A percentile compares a stretch with the other conserved stretches of the same genome.
phyloP scores from a whole-genome alignment of 1,140 invertebrate species.

The Potamilus streckersoni region DNA sequence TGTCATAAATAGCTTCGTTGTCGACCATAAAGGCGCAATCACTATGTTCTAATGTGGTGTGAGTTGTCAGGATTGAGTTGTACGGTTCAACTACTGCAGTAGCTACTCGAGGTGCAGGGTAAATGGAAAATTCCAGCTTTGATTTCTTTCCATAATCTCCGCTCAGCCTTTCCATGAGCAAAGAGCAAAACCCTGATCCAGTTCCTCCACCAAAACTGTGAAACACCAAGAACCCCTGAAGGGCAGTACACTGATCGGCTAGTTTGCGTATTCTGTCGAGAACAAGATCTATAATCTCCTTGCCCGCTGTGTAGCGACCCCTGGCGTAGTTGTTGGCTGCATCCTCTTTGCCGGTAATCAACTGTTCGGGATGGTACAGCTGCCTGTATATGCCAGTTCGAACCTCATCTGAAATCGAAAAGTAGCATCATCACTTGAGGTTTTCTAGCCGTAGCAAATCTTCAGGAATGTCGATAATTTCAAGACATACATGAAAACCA shows the following conservation, averaged over 20 bases:
- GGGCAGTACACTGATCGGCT: slow-evolving; percentile 47
- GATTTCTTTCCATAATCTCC: slow-evolving; percentile 84
- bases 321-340: slow-evolving; percentile 74
- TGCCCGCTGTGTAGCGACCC: slow-evolving; percentile 67
- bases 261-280: slow-evolving; percentile 61
- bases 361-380: slow-evolving; percentile 85
- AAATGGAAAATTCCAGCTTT: slow-evolving; percentile 86
- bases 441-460: no score
- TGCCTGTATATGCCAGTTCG: slow-evolving; percentile 53
- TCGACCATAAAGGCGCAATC: slow-evolving; percentile 79
- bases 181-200: slow-evolving; percentile 72
- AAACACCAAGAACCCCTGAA: slow-evolving; percentile 71
- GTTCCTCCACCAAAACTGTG: slow-evolving; percentile 66
- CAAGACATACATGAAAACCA: no score
- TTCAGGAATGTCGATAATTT: no score
- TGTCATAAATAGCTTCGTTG: slow-evolving; percentile 92
- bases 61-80: slow-evolving; percentile 60
- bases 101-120: slow-evolving; percentile 42
- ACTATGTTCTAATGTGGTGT: slow-evolving; percentile 68
- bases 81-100: slow-evolving; percentile 58
- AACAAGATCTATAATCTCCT: slow-evolving; percentile 66
- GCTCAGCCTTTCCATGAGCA: slow-evolving; percentile 53
- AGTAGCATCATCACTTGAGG: no score
- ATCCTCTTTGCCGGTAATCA: slow-evolving; percentile 84
- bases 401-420: slow-evolving; percentile 68